These are phyloP conservation scores for Xiphorhynchus elegans DNA, from an alignment of 2,113 vertebrate species.

Conservation along the genomic window DNA sequence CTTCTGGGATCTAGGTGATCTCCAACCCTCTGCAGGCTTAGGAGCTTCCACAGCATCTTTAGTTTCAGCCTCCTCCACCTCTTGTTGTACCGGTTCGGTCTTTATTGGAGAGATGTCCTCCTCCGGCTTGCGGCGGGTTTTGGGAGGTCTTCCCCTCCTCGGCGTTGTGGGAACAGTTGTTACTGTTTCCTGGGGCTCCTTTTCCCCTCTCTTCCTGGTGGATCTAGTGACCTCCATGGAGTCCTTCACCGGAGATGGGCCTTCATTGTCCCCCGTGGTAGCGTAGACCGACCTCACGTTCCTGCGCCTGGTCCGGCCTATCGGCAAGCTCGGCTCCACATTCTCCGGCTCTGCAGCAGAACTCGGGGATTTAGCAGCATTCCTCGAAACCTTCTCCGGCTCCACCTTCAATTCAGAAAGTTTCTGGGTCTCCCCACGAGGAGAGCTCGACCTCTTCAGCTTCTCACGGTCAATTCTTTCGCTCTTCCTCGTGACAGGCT, in stretches of 20 bases:
- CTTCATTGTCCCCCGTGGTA: conserved; percentile 86
- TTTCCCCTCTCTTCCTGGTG: conserved; percentile 89
- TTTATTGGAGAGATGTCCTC: conserved; percentile 86
- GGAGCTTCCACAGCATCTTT: conserved; percentile 76
- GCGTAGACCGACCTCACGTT: conserved; percentile 95
- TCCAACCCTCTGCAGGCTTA: conserved; percentile 76
- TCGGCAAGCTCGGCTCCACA: conserved; percentile 82
- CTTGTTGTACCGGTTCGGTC: conserved; percentile 75
- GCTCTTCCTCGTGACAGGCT: conserved; percentile 91
- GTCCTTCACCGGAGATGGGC: conserved; percentile 83
- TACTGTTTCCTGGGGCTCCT: conserved; percentile 82
- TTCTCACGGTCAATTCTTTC: conserved; percentile 95
- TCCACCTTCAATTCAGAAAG: conserved; percentile 76
- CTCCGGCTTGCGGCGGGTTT: conserved; percentile 82
- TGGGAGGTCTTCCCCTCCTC: conserved; percentile 89
- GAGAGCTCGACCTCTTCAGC: conserved; percentile 87
- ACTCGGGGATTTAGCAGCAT: conserved; percentile 85
- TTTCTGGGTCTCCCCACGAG: conserved; percentile 87
- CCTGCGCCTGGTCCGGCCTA: conserved; percentile 88
- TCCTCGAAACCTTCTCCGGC: conserved; percentile 80
- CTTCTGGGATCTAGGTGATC: conserved; percentile 86
- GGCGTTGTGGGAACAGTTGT: conserved; percentile 73
- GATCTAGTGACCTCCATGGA: conserved; percentile 81
- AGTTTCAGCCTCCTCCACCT: conserved; percentile 78
- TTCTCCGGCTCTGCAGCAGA: conserved; percentile 81